Conservation (phyloP, 2,113 vertebrate genomes). For the Actinemys pallida region DNA sequence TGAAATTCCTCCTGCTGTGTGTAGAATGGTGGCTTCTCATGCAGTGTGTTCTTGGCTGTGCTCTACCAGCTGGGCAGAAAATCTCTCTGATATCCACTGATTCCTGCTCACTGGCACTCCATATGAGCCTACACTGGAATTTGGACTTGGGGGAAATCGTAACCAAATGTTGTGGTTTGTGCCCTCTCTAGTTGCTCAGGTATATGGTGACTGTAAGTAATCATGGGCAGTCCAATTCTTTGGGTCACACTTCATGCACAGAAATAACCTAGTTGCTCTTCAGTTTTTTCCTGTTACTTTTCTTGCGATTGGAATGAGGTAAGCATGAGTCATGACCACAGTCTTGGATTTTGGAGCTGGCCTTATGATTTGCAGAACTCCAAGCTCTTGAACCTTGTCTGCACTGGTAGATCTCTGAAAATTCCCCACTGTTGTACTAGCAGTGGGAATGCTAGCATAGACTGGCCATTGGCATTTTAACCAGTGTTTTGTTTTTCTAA, state of each 20-base stretch:
- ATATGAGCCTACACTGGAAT: rapidly evolving
- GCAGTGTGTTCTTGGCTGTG: neutral
- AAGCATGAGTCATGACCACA: neutral
- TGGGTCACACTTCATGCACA: neutral
- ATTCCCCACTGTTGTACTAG: neutral
- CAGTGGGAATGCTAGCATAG: neutral
- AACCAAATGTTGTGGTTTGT: neutral
- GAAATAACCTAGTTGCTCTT: neutral
- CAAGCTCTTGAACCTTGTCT: neutral
- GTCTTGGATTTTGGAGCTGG: neutral
- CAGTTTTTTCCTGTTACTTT: neutral
- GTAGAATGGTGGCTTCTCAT: rapidly evolving
- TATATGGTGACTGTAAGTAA: neutral
- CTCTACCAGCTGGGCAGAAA: neutral
- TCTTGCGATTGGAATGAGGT: neutral
- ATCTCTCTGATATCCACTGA: neutral
- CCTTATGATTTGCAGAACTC: neutral
- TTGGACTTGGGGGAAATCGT: neutral
- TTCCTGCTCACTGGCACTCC: neutral
- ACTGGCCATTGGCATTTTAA: neutral
- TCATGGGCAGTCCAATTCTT: neutral
- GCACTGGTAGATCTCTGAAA: neutral
- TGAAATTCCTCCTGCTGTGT: neutral
- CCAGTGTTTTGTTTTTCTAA: neutral
- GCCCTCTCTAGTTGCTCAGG: neutral